Conservation (phyloP, 2,888 invertebrate species). For the Tinea pellionella region DNA sequence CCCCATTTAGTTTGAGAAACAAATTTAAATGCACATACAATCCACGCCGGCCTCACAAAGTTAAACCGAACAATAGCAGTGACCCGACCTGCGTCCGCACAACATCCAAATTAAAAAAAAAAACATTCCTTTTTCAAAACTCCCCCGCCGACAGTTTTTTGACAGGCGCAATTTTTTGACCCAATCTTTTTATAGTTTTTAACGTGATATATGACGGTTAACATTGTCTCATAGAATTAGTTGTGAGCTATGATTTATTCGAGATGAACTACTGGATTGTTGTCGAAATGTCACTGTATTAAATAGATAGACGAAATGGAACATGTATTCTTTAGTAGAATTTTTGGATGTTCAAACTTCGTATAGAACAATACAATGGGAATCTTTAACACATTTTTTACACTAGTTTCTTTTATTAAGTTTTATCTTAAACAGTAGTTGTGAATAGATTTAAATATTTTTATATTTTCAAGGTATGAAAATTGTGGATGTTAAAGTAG, state of each 20-base stretch:
- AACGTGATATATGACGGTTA: constrained; percentile 37
- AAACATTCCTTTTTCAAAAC: constrained; percentile 19
- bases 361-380: no score
- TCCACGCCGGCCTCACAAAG: constrained; percentile 11
- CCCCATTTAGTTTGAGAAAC: neutral
- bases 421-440: no score
- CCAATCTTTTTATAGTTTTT: constrained; percentile 27
- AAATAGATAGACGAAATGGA: neutral
- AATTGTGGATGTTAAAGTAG: no score
- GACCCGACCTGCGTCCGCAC: constrained; percentile 26
- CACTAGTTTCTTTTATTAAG: no score
- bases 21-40: neutral
- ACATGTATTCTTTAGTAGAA: neutral
- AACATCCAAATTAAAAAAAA: constrained; percentile 17
- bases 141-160: constrained; percentile 22
- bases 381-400: no score
- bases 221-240: constrained; percentile 7
- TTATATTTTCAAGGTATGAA: no score
- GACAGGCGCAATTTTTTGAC: constrained; percentile 36
- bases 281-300: constrained; percentile 5
- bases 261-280: constrained; percentile 8
- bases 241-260: constrained; percentile 6
- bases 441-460: no score
- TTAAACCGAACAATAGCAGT: constrained; percentile 16
- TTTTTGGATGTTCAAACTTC: no score